Percentiles rank a stretch among this genome's conserved stretches.
These are phyloP conservation scores for Bostrychus sinensis DNA, from an alignment of 2,113 vertebrate species.

Conservation along the genomic window DNA sequence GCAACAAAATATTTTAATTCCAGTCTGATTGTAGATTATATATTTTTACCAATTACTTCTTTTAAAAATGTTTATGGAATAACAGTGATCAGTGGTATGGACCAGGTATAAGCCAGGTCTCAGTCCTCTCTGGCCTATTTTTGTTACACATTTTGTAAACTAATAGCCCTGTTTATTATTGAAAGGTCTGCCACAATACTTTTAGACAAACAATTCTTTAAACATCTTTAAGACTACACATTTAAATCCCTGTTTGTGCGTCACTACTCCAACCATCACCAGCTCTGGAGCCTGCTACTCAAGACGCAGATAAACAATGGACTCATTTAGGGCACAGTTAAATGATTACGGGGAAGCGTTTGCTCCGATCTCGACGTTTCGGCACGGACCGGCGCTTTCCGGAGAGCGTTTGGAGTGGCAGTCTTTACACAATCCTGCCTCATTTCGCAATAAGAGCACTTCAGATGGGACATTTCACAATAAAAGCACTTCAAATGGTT, in stretches of 20 bases:
- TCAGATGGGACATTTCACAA: conserved; percentile 78
- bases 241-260: too few relatives aligned
- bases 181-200: too few relatives aligned
- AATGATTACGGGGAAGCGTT: conserved; percentile 77
- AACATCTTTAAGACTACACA: background rate
- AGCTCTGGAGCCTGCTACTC: conserved; percentile 70
- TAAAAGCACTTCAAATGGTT: conserved; percentile 74
- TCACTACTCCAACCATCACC: conserved; percentile 12
- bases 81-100: too few relatives aligned
- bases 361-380: conserved; percentile 79
- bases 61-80: too few relatives aligned
- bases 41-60: too few relatives aligned
- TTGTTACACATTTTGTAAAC: too few relatives aligned
- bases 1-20: too few relatives aligned
- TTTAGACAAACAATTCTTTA: conserved; percentile 12
- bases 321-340: conserved; percentile 79
- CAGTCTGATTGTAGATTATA: too few relatives aligned
- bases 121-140: too few relatives aligned
- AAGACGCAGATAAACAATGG: conserved; percentile 76
- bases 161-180: too few relatives aligned
- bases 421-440: conserved; percentile 77
- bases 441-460: conserved; percentile 79
- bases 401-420: conserved; percentile 78
- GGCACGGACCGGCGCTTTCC: conserved; percentile 71
- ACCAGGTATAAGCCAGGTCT: too few relatives aligned